Conservation (phyloP, 2,888 invertebrate genomes). For the Hedya salicella region DNA sequence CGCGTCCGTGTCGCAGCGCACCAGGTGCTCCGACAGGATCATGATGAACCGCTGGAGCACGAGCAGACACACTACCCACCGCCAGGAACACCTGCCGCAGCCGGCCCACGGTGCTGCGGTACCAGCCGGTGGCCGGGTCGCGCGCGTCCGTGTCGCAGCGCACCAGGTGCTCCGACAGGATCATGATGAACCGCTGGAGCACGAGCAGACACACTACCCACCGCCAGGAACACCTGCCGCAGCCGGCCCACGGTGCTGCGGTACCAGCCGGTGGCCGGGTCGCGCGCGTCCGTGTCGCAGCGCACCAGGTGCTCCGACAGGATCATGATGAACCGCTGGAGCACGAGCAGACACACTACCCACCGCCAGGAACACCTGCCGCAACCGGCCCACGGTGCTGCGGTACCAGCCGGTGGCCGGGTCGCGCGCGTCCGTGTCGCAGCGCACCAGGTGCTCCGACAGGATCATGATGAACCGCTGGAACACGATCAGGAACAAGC, state of each 20-base stretch:
- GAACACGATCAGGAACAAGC: constrained; percentile 98
- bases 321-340: constrained; percentile 99
- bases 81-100: background rate
- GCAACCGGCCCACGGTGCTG: constrained; percentile 97
- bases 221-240: constrained; percentile 95
- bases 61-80: too few species aligned
- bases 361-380: constrained; percentile 97
- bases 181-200: too few species aligned
- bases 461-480: constrained; percentile 99
- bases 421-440: constrained; percentile 96
- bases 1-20: too few species aligned
- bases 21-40: too few species aligned
- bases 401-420: constrained; percentile 98
- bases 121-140: too few species aligned
- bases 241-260: constrained; percentile 97
- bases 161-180: too few species aligned
- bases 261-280: constrained; percentile 98
- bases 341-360: constrained; percentile 87
- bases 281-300: constrained; percentile 96
- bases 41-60: too few species aligned
- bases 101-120: constrained; percentile 1
- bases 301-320: constrained; percentile 97
- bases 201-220: too few species aligned
- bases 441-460: constrained; percentile 96
- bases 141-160: too few species aligned